Evolutionary conservation across 2,113 vertebrate genomes (phyloP).

Genomic region (Halichoeres trimaculatus): DNA sequence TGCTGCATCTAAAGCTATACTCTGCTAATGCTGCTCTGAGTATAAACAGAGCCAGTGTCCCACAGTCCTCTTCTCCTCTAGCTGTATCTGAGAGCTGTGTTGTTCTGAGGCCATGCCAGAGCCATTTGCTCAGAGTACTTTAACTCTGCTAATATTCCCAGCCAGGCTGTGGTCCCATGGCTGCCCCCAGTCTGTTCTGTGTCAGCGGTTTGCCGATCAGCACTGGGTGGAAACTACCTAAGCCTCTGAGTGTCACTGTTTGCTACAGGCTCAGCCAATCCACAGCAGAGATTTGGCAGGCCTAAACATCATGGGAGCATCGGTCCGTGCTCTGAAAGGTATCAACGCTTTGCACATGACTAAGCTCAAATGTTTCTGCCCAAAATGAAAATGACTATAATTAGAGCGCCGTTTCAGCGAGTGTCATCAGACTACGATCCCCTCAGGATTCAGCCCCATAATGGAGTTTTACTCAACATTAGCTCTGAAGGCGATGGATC

Average conservation of each 20-base stretch:
- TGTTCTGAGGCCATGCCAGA: slow-evolving; percentile 51
- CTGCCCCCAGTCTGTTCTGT: slow-evolving; percentile 65
- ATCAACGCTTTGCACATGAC: slow-evolving; percentile 76
- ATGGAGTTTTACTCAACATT: slow-evolving; percentile 41
- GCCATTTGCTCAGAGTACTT: slow-evolving; percentile 54
- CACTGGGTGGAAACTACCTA: slow-evolving; percentile 53
- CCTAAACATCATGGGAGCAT: slow-evolving; percentile 61
- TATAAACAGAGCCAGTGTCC: neutral
- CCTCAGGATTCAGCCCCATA: slow-evolving; percentile 49
- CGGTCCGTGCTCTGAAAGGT: slow-evolving; percentile 72
- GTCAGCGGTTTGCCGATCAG: slow-evolving; percentile 62
- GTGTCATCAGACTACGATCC: slow-evolving; percentile 67
- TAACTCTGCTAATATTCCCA: slow-evolving; percentile 55
- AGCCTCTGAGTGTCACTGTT: slow-evolving; percentile 63
- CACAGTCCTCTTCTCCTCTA: slow-evolving; percentile 25
- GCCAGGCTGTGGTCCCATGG: slow-evolving; percentile 53
- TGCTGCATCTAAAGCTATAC: neutral
- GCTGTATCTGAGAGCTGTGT: slow-evolving; percentile 15
- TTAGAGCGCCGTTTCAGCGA: slow-evolving; percentile 71
- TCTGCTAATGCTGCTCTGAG: neutral
- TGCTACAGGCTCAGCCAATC: slow-evolving; percentile 66
- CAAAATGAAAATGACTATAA: slow-evolving; percentile 77
- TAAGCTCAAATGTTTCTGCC: slow-evolving; percentile 64
- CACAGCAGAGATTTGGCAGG: slow-evolving; percentile 69
- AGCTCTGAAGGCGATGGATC: slow-evolving; percentile 34